These are phyloP conservation scores for Macrosteles quadrilineatus DNA, from an alignment of 1,140 invertebrate species.

Conservation along the genomic window DNA sequence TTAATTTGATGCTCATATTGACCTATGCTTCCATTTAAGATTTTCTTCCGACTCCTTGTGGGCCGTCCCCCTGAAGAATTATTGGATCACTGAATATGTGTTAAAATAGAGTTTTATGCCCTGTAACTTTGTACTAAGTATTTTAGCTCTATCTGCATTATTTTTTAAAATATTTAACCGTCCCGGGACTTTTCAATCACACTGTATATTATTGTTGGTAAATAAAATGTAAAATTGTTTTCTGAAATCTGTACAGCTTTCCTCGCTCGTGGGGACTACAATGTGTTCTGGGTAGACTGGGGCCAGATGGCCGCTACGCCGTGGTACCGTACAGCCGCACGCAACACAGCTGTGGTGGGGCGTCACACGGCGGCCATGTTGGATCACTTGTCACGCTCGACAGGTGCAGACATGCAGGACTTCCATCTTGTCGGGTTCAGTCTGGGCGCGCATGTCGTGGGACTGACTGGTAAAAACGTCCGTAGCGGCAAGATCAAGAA, in stretches of 20 bases:
- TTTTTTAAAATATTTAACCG: too few species aligned
- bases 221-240: too few species aligned
- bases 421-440: slow-evolving; percentile 47
- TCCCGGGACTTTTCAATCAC: too few species aligned
- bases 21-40: too few species aligned
- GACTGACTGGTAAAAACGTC: slow-evolving; percentile 47
- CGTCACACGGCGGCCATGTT: slow-evolving; percentile 39
- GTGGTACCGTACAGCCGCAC: slow-evolving; percentile 43
- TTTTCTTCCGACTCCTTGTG: too few species aligned
- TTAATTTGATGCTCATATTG: too few species aligned
- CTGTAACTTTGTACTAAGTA: too few species aligned
- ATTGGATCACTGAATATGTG: too few species aligned
- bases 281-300: slow-evolving; percentile 69
- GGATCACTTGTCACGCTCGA: slow-evolving; percentile 35
- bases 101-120: too few species aligned
- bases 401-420: slow-evolving; percentile 34
- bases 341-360: slow-evolving; percentile 40
- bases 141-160: too few species aligned
- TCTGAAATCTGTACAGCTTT: slow-evolving; percentile 55
- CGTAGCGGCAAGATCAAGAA: slow-evolving; percentile 47
- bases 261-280: slow-evolving; percentile 56
- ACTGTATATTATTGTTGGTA: too few species aligned
- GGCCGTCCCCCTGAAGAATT: too few species aligned
- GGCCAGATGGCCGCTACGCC: slow-evolving; percentile 52
- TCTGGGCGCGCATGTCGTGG: slow-evolving; percentile 46